phyloP scores from a whole-genome alignment of 2,113 vertebrate species.

The Pelvicachromis taeniatus region DNA sequence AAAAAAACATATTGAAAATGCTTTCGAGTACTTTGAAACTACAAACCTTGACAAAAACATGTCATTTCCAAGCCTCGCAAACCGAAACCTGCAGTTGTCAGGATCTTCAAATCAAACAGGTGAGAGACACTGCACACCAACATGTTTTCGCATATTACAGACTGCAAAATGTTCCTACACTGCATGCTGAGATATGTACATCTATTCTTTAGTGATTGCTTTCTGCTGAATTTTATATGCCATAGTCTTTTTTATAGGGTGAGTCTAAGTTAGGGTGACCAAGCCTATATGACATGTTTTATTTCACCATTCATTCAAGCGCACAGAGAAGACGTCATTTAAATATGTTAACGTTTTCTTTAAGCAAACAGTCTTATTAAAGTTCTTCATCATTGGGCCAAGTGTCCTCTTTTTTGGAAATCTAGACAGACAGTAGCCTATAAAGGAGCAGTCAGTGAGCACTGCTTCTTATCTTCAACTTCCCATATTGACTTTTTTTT shows the following conservation, averaged over 20 bases:
- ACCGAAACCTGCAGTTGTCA: not conserved
- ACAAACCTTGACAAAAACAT: not conserved
- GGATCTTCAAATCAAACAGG: not conserved
- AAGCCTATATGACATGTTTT: no score
- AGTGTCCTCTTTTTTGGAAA: no score
- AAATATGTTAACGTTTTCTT: no score
- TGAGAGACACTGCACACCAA: not conserved
- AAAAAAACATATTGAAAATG: not conserved
- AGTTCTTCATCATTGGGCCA: no score
- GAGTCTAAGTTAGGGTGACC: not conserved
- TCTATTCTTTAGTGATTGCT: not conserved
- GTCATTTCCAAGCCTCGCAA: not conserved
- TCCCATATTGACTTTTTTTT: not conserved
- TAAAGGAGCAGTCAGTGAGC: fast-evolving
- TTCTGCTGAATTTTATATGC: not conserved
- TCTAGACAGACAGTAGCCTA: not conserved
- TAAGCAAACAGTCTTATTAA: no score
- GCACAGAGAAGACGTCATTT: no score
- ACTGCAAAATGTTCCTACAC: not conserved
- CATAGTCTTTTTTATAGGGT: not conserved
- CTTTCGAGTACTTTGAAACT: not conserved
- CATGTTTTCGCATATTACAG: not conserved
- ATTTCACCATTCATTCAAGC: no score
- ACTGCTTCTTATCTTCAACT: not conserved
- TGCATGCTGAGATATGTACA: not conserved